Conservation (phyloP, 2,888 invertebrate genomes). For the Drosophila ustulata region DNA sequence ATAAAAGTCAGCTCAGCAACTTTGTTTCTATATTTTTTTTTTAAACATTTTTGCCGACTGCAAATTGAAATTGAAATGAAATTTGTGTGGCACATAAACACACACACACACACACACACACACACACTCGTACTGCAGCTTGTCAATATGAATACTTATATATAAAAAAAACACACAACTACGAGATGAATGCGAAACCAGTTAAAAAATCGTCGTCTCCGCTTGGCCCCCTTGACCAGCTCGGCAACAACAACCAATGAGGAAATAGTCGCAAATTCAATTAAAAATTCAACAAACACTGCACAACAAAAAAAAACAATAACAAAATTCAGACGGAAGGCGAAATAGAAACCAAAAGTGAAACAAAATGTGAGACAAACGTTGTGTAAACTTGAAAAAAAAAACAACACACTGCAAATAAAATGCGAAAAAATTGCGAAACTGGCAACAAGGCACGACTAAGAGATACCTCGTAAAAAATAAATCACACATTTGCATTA, state of each 20-base stretch:
- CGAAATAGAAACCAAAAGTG: conserved; percentile 55
- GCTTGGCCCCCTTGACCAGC: background rate
- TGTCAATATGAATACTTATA: conserved; percentile 23
- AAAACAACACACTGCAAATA: conserved; percentile 20
- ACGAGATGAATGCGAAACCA: conserved; percentile 14
- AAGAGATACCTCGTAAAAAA: background rate
- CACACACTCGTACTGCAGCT: background rate
- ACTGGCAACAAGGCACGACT: conserved; percentile 7
- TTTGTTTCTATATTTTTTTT: conserved; percentile 1
- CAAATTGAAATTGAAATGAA: conserved; percentile 50
- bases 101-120: background rate
- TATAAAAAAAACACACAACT: conserved; percentile 8
- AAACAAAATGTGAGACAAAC: conserved; percentile 29
- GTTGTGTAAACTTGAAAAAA: conserved; percentile 45
- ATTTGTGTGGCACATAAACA: conserved; percentile 35
- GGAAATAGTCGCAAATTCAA: conserved; percentile 66
- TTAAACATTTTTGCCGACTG: conserved; percentile 23
- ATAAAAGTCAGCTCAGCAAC: conserved; percentile 18
- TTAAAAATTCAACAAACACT: conserved; percentile 71
- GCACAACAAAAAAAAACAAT: conserved; percentile 22
- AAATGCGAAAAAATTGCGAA: conserved; percentile 3
- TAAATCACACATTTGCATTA: too few relatives aligned
- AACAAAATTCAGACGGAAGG: conserved; percentile 24
- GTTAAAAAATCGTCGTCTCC: conserved; percentile 5
- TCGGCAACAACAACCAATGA: conserved; percentile 16